Conservation (phyloP, 2,113 vertebrate genomes). For the Ornithorhynchus anatinus region DNA sequence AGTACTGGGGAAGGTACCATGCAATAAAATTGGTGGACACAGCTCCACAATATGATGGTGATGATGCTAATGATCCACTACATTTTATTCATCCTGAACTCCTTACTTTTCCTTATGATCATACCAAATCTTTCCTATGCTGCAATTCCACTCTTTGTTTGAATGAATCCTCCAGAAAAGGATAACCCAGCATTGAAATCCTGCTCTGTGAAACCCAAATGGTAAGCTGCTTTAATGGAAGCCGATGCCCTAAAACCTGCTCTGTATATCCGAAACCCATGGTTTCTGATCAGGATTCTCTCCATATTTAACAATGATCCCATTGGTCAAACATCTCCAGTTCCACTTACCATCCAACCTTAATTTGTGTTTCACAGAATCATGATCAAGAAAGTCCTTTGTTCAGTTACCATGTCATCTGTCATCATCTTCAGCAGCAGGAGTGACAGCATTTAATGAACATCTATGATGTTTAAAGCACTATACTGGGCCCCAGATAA, state of each 20-base stretch:
- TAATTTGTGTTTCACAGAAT: no score
- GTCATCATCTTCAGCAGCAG: no score
- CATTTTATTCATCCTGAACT: not conserved
- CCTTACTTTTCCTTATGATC: not conserved
- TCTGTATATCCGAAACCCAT: not conserved
- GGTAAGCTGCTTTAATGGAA: not conserved
- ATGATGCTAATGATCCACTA: no score
- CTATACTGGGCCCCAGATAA: no score
- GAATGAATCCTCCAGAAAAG: not conserved
- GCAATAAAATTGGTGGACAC: no score
- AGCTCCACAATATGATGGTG: no score
- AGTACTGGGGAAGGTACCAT: no score
- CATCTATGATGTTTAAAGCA: no score
- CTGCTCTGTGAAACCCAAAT: not conserved
- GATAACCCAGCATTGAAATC: not conserved
- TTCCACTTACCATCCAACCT: not conserved
- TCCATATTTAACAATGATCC: not conserved
- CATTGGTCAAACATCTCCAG: not conserved
- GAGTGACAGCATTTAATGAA: no score
- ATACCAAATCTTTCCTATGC: not conserved
- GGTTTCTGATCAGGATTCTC: not conserved
- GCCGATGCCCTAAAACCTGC: not conserved
- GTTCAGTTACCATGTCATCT: no score
- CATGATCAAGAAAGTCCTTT: no score
- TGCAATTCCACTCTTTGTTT: not conserved